These are phyloP conservation scores for Manis javanica DNA, from an alignment of 2,797 vertebrate species.

Conservation along the genomic window DNA sequence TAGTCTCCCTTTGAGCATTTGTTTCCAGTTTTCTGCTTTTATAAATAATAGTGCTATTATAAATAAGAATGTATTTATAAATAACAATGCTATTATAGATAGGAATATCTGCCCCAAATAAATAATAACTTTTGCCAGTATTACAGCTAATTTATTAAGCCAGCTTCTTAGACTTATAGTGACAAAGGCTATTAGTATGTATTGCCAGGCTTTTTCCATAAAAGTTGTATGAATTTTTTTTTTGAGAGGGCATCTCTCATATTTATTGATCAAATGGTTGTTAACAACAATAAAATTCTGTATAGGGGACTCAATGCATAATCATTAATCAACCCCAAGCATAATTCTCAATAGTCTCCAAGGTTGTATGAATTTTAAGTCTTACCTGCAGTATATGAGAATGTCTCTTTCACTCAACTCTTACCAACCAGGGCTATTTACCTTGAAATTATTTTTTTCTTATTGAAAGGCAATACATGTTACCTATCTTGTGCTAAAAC, in stretches of 20 bases:
- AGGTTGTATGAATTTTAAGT: not conserved
- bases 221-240: not conserved
- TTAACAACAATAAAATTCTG: too few relatives aligned
- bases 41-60: not conserved
- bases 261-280: too few relatives aligned
- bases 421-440: not conserved
- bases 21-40: conserved; percentile 2
- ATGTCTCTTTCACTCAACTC: not conserved
- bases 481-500: not conserved
- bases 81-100: not conserved
- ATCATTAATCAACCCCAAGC: too few relatives aligned
- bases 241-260: too few relatives aligned
- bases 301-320: too few relatives aligned
- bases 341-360: not conserved
- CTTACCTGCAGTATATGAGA: not conserved
- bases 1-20: conserved; percentile 5
- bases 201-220: not conserved
- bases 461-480: not conserved
- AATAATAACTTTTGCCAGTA: not conserved
- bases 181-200: not conserved
- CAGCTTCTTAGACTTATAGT: not conserved
- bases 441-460: not conserved
- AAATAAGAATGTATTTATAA: conserved; percentile 37
- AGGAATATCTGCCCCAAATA: not conserved
- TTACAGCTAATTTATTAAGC: not conserved